Base-by-base conservation (phyloP, 2,797 vertebrate species). In the Tangara arthus region DNA sequence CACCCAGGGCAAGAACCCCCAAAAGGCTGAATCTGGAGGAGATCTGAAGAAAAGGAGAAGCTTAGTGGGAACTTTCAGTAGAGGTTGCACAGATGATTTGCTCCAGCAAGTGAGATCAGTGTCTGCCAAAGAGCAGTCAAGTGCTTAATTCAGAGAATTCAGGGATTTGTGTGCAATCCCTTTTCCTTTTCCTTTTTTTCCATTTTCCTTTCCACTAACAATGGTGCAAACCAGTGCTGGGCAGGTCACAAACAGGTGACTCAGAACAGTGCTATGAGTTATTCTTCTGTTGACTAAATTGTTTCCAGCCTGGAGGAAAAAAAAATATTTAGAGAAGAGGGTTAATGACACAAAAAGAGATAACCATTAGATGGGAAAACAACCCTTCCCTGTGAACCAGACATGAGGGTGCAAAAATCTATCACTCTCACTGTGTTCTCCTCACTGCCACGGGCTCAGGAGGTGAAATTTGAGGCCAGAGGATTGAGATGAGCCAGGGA, bases 181-280 rank as follows among this genome's bases (percentile, higher is more conserved):
- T 50, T 49, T 57, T 32, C 15, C 20, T 11, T 30, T 20, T 28
- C 35, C 15, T 4, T 27, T 32, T 27, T 78, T 34, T 8, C 7
- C 2, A 27, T 64, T 8, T 37, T 26, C 28, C 6, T 53, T 47
- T 41, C 49, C 26, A 14, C 59, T n/a, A 24, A 24, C 42, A 55
- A 39, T 35, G 46, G 16, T 23, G 27, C 27, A 78, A 75, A 63
- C 8, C 15, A 56, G 1, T 32, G 39, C 47, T 35, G 27, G 11
- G 20, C 34, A 57, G 56, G 34, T 35, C 23, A 35, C 24, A 26
- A 12, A 50, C 30, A 55, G 19, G 20, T 6, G 12, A 47, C 22
- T 55, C 27, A 42, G 53, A 81, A 60, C 0, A 0, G 24, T 41
- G 35, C 42, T 68, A 1, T 39, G 28, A 50, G 37, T 70, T 73